These are phyloP conservation scores for Prochilodus magdalenae DNA, from an alignment of 2,113 vertebrate species.

Conservation along the genomic window DNA sequence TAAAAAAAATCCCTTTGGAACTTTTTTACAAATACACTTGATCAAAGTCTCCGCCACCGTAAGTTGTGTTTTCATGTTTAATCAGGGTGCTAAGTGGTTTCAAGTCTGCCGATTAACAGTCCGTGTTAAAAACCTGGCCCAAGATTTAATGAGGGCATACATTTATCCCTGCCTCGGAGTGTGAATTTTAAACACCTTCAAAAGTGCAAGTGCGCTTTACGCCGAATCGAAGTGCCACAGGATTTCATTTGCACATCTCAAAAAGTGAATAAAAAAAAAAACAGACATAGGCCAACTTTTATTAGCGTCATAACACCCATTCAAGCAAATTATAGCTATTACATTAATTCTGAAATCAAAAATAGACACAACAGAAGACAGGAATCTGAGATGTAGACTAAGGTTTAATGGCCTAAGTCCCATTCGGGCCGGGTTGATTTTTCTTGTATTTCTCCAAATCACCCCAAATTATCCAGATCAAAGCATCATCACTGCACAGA, in stretches of 20 bases:
- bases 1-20: background rate
- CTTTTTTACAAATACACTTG: constrained; percentile 59
- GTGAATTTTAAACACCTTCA: constrained; percentile 70
- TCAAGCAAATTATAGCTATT: background rate
- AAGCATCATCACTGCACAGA: too few relatives aligned
- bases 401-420: too few relatives aligned
- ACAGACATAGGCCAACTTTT: background rate
- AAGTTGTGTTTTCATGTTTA: constrained; percentile 72
- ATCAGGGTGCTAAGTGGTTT: constrained; percentile 76
- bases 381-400: too few relatives aligned
- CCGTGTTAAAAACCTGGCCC: constrained; percentile 63
- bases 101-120: constrained; percentile 64
- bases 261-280: constrained; percentile 20
- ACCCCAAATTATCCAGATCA: too few relatives aligned
- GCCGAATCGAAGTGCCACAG: constrained; percentile 53
- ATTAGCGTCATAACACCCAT: background rate
- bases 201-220: constrained; percentile 54
- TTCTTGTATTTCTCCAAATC: too few relatives aligned
- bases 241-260: constrained; percentile 61
- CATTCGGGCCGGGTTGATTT: too few relatives aligned
- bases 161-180: constrained; percentile 68
- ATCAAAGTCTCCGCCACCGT: constrained; percentile 64
- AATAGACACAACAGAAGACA: background rate
- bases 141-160: constrained; percentile 68
- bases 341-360: background rate